Evolutionary conservation across 2,797 vertebrate species (phyloP), one percentile per base, ranked within the genome.

Genomic region (Lophius americanus): DNA sequence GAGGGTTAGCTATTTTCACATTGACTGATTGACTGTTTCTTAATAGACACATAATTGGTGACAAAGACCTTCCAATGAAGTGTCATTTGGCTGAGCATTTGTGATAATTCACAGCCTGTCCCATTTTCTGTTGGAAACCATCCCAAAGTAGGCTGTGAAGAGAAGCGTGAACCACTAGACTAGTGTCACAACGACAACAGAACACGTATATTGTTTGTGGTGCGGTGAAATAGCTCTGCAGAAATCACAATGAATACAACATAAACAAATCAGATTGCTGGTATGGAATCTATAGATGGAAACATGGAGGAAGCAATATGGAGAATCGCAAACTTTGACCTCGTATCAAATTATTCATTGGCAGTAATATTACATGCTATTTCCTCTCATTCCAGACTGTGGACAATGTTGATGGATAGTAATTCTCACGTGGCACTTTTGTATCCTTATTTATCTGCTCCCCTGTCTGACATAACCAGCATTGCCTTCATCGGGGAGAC

Each of bases 11-110:
- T 95, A 94, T 96, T 96, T 95, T 95, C 95, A 95, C 93, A 94
- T 90, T 92, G 93, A 93, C 95, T 96, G 96, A 98, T 96, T 97
- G 96, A 98, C 96, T 96, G 92, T 92, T 95, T 93, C 94, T 98
- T 98, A 98, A 99, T 97, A 96, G 96, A 98, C 96, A 98, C 90
- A 94, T 98, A 98, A 98, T 98, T 98, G 96, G 96, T 96, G 96
- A 97, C 95, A 97, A 96, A 96, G 96, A 95, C 94, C 94, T 96
- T 96, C 93, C 94, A 94, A 96, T 95, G 90, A 95, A 96, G 94
- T 95, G 94, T 94, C 95, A 95, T 93, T 94, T 93, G 93, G 91
- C 92, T 88, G 91, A 92, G 90, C 91, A 87, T 92, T 94, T 92
- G 93, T 91, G 91, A 93, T 94, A 93, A 93, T 91, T 94, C 91